Evolutionary conservation across 2,113 vertebrate genomes (phyloP).

Genomic region (Otus sunia): DNA sequence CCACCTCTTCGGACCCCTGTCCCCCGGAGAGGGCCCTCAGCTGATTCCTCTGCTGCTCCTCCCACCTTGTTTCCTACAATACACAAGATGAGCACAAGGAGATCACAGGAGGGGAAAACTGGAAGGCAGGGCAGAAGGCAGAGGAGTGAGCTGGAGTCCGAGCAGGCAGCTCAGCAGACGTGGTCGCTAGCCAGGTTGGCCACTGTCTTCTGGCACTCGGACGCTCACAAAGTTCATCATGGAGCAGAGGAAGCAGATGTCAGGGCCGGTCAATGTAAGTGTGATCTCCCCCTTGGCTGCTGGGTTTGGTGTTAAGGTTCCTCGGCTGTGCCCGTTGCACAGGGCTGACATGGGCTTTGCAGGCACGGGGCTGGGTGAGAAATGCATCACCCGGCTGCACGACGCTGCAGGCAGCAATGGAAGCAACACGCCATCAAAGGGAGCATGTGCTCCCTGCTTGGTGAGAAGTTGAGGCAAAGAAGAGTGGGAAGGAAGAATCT

Average conservation of each 20-base stretch:
- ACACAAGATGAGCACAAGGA: not conserved
- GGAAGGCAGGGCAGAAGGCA: not conserved
- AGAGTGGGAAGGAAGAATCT: not conserved
- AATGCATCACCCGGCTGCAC: not conserved
- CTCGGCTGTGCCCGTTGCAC: not conserved
- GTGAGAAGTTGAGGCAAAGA: not conserved
- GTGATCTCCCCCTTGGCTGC: not conserved
- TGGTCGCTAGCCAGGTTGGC: not conserved
- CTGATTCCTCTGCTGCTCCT: not conserved
- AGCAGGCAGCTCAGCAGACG: not conserved
- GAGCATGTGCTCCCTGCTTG: not conserved
- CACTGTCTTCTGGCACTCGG: not conserved
- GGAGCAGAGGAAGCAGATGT: not conserved
- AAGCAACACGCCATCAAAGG: not conserved
- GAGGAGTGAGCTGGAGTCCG: not conserved
- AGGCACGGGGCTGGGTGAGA: not conserved
- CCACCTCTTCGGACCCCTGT: not conserved
- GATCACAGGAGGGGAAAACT: not conserved
- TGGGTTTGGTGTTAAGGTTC: not conserved
- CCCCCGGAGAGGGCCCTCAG: not conserved
- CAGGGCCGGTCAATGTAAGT: not conserved
- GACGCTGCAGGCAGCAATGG: rapidly evolving
- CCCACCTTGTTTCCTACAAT: not conserved
- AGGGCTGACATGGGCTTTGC: not conserved
- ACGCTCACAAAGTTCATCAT: rapidly evolving